Conservation (phyloP, 2,888 invertebrate species). For the Pandemis corylana region DNA sequence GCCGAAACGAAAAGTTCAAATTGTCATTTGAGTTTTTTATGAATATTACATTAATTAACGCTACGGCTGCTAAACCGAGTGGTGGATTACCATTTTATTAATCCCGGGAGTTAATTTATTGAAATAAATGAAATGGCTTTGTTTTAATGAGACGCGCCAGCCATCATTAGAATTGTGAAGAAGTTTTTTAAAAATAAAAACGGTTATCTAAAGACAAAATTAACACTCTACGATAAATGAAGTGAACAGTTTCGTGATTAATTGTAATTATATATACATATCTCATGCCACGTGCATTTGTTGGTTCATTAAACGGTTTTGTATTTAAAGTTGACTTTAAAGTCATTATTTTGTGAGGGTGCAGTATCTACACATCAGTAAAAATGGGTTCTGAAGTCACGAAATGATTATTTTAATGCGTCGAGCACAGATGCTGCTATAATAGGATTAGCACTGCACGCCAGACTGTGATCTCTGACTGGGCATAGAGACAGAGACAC, state of each 20-base stretch:
- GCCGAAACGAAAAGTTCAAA: background rate
- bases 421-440: slow-evolving; percentile 31
- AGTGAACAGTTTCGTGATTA: background rate
- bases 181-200: slow-evolving; percentile 2
- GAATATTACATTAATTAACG: slow-evolving; percentile 39
- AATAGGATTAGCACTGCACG: slow-evolving; percentile 34
- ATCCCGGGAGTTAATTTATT: slow-evolving; percentile 38
- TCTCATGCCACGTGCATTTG: no score
- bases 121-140: slow-evolving; percentile 38
- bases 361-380: no score
- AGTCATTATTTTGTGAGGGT: background rate
- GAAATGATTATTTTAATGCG: slow-evolving; percentile 13
- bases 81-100: slow-evolving; percentile 41
- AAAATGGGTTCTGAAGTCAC: slow-evolving; percentile 4
- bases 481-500: slow-evolving; percentile 26
- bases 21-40: slow-evolving; percentile 15
- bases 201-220: background rate
- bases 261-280: background rate
- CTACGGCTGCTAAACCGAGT: slow-evolving; percentile 25
- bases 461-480: slow-evolving; percentile 28
- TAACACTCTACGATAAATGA: background rate
- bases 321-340: no score
- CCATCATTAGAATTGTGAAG: background rate
- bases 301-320: no score
- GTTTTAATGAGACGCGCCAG: slow-evolving; percentile 29